Base-by-base conservation (phyloP, 2,113 vertebrate genomes). In the Cololabis saira region DNA sequence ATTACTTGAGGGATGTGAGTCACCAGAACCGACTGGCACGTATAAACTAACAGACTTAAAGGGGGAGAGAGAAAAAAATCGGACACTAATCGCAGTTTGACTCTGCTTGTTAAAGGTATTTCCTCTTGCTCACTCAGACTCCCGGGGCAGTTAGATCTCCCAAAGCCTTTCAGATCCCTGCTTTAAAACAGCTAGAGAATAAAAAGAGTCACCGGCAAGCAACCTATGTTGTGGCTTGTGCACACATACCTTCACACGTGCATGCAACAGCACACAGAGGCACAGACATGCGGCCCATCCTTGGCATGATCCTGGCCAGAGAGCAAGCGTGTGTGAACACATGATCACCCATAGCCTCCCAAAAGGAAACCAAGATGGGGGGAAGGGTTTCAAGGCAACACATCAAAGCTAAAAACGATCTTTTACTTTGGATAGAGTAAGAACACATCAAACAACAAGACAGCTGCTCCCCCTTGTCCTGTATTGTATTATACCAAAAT, bases 81-180 rank as follows among this genome's bases (percentile, higher is more conserved):
- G 75, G 76, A 80, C 19, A 22, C 84, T 88, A 88, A 90, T 89
- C 87, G 86, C 86, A 79, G 86, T 88, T 78, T 83, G 85, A 89
- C 86, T 85, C 80, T 76, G 83, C 88, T 89, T 86, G 87, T 90
- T 89, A 89, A 69, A 78, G 87, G 87, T 88, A 91, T 89, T 91
- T 91, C 90, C 90, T 88, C 82, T 76, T 49, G 76, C 74, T 83
- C 80, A 69, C 61, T 82, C 74, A 74, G 82, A 85, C 79, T 86
- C 88, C 79, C 83, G 79, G 82, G 80, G 74, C 24, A 84, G 81
- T 82, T 86, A 80, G 82, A 88, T 79, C 81, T 85, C 77, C 62
- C 72, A 76, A 87, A 81, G 76, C 74, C 75, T 2, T 16, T 53
- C 12, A 21, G 76, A 86, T 84, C 79, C 76, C 62, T 6, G 71